Evolutionary conservation across 2,797 vertebrate species (phyloP).

Genomic region (Cygnus olor): DNA sequence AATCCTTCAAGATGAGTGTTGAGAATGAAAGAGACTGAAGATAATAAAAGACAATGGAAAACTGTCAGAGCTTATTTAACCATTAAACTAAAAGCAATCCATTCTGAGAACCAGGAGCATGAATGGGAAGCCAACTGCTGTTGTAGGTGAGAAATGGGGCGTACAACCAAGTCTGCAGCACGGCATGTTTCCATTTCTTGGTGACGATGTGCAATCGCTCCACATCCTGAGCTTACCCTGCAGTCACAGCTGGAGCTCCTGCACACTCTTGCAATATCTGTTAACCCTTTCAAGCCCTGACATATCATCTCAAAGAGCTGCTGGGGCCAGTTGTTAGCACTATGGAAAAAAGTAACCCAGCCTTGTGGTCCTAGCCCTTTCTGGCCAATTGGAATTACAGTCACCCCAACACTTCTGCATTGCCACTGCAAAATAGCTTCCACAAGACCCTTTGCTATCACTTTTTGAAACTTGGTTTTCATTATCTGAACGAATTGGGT

Average conservation of each 20-base stretch:
- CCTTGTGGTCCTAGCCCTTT: background rate
- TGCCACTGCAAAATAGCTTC: background rate
- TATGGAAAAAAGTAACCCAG: background rate
- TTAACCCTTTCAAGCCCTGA: background rate
- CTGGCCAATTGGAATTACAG: fast-evolving
- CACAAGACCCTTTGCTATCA: background rate
- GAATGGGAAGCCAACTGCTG: background rate
- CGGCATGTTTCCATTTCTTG: background rate
- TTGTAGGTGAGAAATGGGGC: background rate
- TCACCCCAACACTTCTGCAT: background rate
- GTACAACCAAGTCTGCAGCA: background rate
- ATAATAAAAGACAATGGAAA: slow-evolving; percentile 24
- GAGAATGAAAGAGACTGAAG: slow-evolving; percentile 6
- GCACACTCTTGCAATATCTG: background rate
- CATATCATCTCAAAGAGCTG: background rate
- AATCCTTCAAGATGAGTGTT: background rate
- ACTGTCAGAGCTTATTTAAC: slow-evolving; percentile 23
- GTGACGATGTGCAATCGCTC: fast-evolving
- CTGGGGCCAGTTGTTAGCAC: background rate
- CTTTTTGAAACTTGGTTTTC: background rate
- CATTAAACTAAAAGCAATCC: slow-evolving; percentile 27
- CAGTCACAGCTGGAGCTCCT: background rate
- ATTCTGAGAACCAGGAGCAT: background rate
- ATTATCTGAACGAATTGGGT: background rate
- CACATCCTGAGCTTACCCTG: background rate